phyloP scores from a whole-genome alignment of 1,140 invertebrate species.

The Drosophila asahinai region DNA sequence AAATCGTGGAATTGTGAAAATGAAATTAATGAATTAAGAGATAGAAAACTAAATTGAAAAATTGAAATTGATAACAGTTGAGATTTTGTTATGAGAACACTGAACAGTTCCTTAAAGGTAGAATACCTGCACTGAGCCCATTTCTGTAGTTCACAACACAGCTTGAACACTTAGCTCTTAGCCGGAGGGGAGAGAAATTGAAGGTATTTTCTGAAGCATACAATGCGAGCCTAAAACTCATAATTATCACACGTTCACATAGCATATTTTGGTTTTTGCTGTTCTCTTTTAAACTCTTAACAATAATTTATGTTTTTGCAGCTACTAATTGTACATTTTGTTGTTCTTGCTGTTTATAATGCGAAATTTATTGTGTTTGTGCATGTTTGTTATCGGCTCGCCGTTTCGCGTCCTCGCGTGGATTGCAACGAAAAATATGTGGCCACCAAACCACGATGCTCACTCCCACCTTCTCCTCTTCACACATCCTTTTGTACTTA shows the following conservation, averaged over 20 bases:
- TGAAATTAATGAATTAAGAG: too few species aligned
- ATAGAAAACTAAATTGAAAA: too few species aligned
- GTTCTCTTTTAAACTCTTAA: slow-evolving; percentile 51
- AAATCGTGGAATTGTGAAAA: not conserved
- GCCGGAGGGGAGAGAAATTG: not conserved
- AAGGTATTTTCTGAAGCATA: slow-evolving; percentile 18
- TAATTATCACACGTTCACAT: slow-evolving; percentile 70
- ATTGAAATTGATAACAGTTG: too few species aligned
- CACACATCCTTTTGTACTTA: slow-evolving; percentile 28
- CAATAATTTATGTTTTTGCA: slow-evolving; percentile 68
- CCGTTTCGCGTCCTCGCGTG: slow-evolving; percentile 15
- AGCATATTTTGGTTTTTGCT: slow-evolving; percentile 55
- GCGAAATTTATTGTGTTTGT: slow-evolving; percentile 72
- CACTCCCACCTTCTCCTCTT: slow-evolving; percentile 4
- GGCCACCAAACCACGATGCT: slow-evolving; percentile 6
- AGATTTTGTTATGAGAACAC: too few species aligned
- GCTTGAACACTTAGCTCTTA: slow-evolving; percentile 41
- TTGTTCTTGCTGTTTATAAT: slow-evolving; percentile 41
- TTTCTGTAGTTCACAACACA: not conserved
- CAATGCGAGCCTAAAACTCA: slow-evolving; percentile 64
- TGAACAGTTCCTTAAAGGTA: too few species aligned
- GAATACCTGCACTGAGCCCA: not conserved
- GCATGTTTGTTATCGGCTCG: slow-evolving; percentile 68
- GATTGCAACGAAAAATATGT: slow-evolving; percentile 2
- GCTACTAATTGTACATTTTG: slow-evolving; percentile 72